Conservation (phyloP, 2,113 vertebrate genomes). For the Dromas ardeola region DNA sequence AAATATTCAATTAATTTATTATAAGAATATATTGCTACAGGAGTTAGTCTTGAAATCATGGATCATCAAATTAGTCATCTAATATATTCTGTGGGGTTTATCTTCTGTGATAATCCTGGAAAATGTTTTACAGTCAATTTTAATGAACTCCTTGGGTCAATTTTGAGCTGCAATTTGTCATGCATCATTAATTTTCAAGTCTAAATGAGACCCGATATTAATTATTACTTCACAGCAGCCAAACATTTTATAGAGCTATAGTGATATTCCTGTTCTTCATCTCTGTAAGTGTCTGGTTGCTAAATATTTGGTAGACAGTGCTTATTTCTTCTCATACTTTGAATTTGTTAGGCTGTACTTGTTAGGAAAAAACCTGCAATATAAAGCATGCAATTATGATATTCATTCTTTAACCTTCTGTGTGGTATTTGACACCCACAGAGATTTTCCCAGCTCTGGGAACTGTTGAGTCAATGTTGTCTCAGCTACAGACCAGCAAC, state of each 20-base stretch:
- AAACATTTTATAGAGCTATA: not conserved
- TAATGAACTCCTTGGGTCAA: not conserved
- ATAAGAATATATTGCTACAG: not conserved
- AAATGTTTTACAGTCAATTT: conserved; percentile 8
- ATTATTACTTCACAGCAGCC: not conserved
- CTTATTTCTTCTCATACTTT: not conserved
- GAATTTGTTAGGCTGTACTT: not conserved
- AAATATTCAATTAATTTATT: not conserved
- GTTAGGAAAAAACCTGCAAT: not conserved
- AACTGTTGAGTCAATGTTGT: not conserved
- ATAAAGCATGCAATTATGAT: not conserved
- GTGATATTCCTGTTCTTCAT: not conserved
- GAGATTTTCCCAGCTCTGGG: conserved; percentile 25
- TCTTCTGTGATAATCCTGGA: not conserved
- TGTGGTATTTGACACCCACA: conserved; percentile 5
- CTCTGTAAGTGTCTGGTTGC: not conserved
- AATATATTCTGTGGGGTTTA: not conserved
- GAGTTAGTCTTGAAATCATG: not conserved
- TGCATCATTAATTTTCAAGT: conserved; percentile 4
- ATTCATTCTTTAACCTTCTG: not conserved
- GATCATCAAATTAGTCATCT: not conserved
- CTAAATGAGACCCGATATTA: conserved; percentile 11
- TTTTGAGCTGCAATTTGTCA: conserved; percentile 10
- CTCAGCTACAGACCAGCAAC: conserved; percentile 4
- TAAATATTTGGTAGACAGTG: not conserved